Percentiles rank a stretch among this genome's conserved stretches.
Evolutionary conservation across 2,113 vertebrate species (phyloP).

Genomic region (Oreochromis aureus): DNA sequence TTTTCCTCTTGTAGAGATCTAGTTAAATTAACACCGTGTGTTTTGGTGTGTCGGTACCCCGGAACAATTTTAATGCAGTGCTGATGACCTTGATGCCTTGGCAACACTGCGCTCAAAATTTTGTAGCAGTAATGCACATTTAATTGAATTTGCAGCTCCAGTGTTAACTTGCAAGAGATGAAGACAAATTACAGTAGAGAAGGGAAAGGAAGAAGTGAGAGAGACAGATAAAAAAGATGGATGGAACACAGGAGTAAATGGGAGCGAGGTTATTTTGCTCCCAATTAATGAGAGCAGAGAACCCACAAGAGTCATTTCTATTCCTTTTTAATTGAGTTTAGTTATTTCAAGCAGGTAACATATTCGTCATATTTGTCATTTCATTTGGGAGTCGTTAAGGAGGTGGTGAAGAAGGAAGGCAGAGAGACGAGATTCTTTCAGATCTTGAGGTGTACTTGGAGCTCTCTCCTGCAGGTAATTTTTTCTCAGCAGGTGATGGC

Average conservation of each 20-base stretch:
- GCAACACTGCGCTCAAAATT: not conserved
- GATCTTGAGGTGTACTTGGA: conserved; percentile 18
- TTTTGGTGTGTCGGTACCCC: not conserved
- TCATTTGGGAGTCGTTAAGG: conserved; percentile 17
- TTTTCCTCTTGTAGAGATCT: not conserved
- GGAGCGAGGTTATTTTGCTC: conserved; percentile 10
- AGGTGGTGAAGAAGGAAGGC: conserved; percentile 9
- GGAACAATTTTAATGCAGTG: not conserved
- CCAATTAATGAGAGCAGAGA: conserved; percentile 29
- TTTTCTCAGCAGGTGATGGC: conserved; percentile 54
- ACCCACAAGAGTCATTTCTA: conserved; percentile 26
- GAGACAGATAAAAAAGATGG: conserved; percentile 4
- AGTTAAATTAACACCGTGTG: not conserved
- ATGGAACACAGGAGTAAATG: not conserved
- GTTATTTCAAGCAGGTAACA: conserved; percentile 38
- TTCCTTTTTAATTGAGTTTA: conserved; percentile 50
- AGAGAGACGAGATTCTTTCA: not conserved
- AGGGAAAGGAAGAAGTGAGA: not conserved
- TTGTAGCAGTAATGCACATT: not conserved
- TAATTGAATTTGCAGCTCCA: conserved; percentile 15
- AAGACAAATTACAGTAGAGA: conserved; percentile 3
- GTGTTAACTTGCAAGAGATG: not conserved
- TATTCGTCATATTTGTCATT: conserved; percentile 9
- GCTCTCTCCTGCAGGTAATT: conserved; percentile 39
- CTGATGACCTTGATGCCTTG: not conserved